Base-by-base conservation (phyloP, 2,113 vertebrate genomes). In the Sapayoa aenigma region DNA sequence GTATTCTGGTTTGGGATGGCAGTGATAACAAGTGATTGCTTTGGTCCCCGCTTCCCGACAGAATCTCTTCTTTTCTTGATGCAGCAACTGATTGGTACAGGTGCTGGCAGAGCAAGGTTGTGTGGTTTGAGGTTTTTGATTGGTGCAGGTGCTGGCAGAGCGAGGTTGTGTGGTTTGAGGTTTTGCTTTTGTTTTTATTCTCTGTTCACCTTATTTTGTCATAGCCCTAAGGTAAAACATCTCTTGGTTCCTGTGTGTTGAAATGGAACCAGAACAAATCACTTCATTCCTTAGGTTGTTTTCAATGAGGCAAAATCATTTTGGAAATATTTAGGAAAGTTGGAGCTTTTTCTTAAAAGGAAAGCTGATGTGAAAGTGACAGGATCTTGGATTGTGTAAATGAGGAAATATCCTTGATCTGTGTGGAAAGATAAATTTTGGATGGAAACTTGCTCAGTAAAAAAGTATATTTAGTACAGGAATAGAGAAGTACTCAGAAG, bases 191-290 rank as follows among this genome's bases (percentile, higher is more conserved):
- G 75, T 55, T 92, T 87, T 87, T 58, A 46, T 90, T 93, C 78
- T 83, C 63, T 77, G 11, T 73, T 94, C 1, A 10, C 39, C 78
- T 87, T 44, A 33, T 63, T 87, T 92, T 83, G 37, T 95, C 11
- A 0, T 67, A 47, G 84, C 82, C 88, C 46, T 77, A 63, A 90
- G 87, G 63, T 60, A 93, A 69, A 89, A 84, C 31, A 52, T 74
- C 55, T 59, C 28, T 27, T 30, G 44, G 22, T 79, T 46, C 35
- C 56, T 50, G 42, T 47, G 55, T 92, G 56, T 90, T 97, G 52
- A 78, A n/a, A 90, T n/a, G 76, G 65, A 94, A 81, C 37, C 46
- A 62, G 87, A 91, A 73, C 35, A 82, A 95, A 91, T 84, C 75
- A 49, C 41, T 84, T 75, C 17, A 14, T 84, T 87, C 65, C 44